Evolutionary conservation across 2,797 vertebrate species (phyloP), one percentile per base, ranked within the genome.

Genomic region (Dryobates pubescens): DNA sequence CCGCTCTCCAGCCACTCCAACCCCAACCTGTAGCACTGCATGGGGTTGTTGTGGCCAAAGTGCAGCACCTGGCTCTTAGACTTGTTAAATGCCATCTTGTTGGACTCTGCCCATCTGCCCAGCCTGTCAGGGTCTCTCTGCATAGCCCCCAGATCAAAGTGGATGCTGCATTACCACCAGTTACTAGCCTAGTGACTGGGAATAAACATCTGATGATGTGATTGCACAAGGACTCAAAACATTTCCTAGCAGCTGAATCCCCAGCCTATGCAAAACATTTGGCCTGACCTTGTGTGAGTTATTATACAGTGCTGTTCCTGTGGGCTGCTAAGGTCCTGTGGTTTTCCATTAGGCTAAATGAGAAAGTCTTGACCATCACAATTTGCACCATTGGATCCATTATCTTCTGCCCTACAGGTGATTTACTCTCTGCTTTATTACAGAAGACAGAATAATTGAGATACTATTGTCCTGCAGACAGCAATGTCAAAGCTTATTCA

Each of bases 281-380:
- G 32, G 22, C 57, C 70, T 93, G 93, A 94, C 87, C 90, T 96
- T 95, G 73, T 83, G 47, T 67, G 54, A 68, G 61, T 53, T 75
- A 67, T 64, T 73, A 81, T 24, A 32, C 30, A 83, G 23, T 81
- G 64, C 26, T 54, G 72, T 77, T 91, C 51, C 89, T 72, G 69
- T 74, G 58, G 74, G 58, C 74, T 82, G 82, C 61, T 82, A 74
- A 91, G 56, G n/a, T 93, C 92, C 89, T 78, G 89, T 1, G 4
- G 91, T 92, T 95, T 93, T 84, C 82, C 88, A 87, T 91, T 95
- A 94, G 90, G 51, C 56, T 89, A 93, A 94, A 93, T 91, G 82
- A 89, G 77, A 86, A 94, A 72, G 54, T 53, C 86, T 88, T 95
- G 81, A 77, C 89, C 92, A 86, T 63, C 86, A 79, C 71, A 93